Conservation (phyloP, 2,797 vertebrate species). For the Tachyglossus aculeatus region DNA sequence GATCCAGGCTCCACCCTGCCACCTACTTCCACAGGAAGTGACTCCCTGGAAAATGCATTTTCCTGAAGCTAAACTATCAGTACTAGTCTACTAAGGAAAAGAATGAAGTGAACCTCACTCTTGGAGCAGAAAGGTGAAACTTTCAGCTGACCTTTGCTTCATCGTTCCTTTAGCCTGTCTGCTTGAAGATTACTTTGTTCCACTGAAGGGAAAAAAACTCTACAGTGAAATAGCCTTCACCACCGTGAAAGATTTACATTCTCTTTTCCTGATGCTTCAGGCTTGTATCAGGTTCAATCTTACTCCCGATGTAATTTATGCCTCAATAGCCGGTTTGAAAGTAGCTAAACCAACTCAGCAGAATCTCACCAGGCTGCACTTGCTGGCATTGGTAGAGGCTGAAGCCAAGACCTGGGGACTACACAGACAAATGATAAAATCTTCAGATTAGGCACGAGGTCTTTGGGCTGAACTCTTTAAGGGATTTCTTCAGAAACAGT, state of each 20-base stretch:
- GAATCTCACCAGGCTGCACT: not conserved
- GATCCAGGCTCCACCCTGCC: too few relatives aligned
- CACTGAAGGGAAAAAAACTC: conserved; percentile 16
- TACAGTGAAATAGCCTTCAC: conserved; percentile 27
- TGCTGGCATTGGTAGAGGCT: not conserved
- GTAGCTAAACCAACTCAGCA: not conserved
- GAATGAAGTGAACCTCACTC: too few relatives aligned
- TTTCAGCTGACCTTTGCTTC: conserved; percentile 30
- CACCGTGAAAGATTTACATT: conserved; percentile 45
- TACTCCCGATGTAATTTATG: conserved; percentile 25
- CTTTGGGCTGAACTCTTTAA: too few relatives aligned
- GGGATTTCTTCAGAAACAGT: too few relatives aligned
- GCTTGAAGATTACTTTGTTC: conserved; percentile 42
- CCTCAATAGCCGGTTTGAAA: conserved; percentile 14
- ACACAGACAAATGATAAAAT: too few relatives aligned
- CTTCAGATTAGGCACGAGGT: too few relatives aligned
- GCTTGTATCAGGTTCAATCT: conserved; percentile 38
- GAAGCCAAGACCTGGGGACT: not conserved
- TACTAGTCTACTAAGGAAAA: not conserved
- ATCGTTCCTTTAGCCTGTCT: conserved; percentile 4
- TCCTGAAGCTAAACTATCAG: conserved; percentile 48
- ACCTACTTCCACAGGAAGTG: too few relatives aligned
- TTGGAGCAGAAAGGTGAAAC: conserved; percentile 45
- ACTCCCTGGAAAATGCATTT: conserved; percentile 10
- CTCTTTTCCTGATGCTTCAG: conserved; percentile 44